These are phyloP conservation scores for Petrocephalus sullivani DNA, from an alignment of 2,797 vertebrate genomes.

Conservation along the genomic window DNA sequence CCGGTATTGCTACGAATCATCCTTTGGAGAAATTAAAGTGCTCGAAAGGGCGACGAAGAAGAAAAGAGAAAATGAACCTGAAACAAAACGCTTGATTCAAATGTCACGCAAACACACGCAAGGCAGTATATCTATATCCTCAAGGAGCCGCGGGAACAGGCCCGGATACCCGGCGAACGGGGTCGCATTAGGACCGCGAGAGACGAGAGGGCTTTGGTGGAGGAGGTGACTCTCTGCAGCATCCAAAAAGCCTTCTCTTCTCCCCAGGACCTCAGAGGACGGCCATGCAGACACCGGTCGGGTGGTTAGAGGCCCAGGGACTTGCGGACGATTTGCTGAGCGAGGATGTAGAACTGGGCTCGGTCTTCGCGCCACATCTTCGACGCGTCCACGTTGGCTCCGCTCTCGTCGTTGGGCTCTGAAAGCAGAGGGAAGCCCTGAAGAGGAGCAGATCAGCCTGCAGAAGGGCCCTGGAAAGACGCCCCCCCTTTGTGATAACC, in stretches of 20 bases:
- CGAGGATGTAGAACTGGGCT: conserved; percentile 84
- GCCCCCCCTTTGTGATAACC: neutral
- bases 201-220: neutral
- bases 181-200: conserved; percentile 5
- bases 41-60: conserved; percentile 7
- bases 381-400: conserved; percentile 91
- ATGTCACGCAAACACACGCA: neutral
- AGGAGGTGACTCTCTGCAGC: neutral
- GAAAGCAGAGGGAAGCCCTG: conserved; percentile 31
- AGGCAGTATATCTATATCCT: neutral
- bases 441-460: neutral
- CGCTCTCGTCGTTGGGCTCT: conserved; percentile 96
- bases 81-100: neutral
- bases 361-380: conserved; percentile 98
- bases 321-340: conserved; percentile 89
- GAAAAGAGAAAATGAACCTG: neutral
- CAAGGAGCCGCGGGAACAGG: neutral
- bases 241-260: neutral
- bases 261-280: neutral
- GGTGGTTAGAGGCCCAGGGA: conserved; percentile 77
- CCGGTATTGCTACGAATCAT: conserved; percentile 21
- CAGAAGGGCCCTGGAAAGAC: neutral
- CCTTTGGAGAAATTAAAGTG: conserved; percentile 31
- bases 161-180: conserved; percentile 9
- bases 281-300: neutral